Conservation (phyloP, 2,797 vertebrate species). For the Geotrypetes seraphini region DNA sequence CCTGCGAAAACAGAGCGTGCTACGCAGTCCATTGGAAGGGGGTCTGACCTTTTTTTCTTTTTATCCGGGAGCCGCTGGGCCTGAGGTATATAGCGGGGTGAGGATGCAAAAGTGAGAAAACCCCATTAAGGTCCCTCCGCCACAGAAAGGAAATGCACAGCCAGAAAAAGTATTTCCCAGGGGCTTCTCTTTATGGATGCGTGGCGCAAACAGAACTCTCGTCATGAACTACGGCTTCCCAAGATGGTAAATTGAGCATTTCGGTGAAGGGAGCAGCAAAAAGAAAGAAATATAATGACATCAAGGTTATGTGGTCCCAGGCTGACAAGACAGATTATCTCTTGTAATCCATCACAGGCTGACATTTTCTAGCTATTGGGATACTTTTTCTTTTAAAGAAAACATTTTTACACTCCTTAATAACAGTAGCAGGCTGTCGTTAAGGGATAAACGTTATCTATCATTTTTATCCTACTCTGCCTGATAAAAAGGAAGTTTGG, state of each 20-base stretch:
- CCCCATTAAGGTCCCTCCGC: too few species aligned
- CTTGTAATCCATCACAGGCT: conserved; percentile 22
- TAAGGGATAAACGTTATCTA: conserved; percentile 34
- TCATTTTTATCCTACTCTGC: conserved; percentile 47
- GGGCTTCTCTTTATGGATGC: too few species aligned
- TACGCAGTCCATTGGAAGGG: too few species aligned
- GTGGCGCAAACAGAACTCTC: too few species aligned
- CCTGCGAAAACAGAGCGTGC: too few species aligned
- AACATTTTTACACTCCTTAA: conserved; percentile 44
- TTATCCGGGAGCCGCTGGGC: too few species aligned
- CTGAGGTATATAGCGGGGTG: too few species aligned
- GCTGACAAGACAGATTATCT: conserved; percentile 46
- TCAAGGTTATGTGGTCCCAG: conserved; percentile 45
- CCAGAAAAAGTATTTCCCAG: too few species aligned
- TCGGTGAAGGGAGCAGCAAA: conserved; percentile 33
- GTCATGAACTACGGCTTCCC: conserved; percentile 4
- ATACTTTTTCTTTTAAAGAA: conserved; percentile 16
- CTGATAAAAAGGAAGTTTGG: conserved; percentile 42
- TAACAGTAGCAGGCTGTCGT: conserved; percentile 39
- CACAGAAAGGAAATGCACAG: too few species aligned
- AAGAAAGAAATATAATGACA: conserved; percentile 45
- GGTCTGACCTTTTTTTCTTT: too few species aligned
- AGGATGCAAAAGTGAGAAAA: too few species aligned
- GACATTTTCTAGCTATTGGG: conserved; percentile 7
- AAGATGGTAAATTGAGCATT: conserved; percentile 26